Conservation (phyloP, 2,113 vertebrate species). For the Smithornis capensis region DNA sequence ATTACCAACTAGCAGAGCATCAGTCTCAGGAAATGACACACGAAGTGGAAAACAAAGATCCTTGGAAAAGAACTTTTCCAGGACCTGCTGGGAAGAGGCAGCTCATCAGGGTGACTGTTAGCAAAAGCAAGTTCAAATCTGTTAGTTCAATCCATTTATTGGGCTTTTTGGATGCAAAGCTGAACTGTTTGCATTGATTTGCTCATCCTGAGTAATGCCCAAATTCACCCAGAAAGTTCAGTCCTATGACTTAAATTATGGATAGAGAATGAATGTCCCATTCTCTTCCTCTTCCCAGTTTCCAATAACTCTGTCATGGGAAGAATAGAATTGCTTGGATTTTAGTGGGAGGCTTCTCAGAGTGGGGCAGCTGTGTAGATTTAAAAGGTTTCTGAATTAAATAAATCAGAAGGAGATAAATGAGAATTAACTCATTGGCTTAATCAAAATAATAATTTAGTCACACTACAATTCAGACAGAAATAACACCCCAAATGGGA, state of each 20-base stretch:
- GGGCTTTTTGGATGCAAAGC: not conserved
- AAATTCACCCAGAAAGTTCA: not conserved
- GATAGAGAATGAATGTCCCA: not conserved
- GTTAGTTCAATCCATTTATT: not conserved
- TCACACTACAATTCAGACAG: not conserved
- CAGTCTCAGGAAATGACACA: not conserved
- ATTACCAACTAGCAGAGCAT: not conserved
- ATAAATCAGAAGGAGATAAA: not conserved
- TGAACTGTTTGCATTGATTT: not conserved
- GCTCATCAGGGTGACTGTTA: not conserved
- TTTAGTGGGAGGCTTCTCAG: not conserved
- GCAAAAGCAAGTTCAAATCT: not conserved
- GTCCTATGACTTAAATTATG: not conserved
- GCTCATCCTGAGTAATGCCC: not conserved
- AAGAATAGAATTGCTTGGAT: not conserved
- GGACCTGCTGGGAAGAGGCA: not conserved
- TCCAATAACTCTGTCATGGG: not conserved
- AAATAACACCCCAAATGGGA: not conserved
- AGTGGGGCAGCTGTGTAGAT: not conserved
- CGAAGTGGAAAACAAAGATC: not conserved
- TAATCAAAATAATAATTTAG: constrained; percentile 37
- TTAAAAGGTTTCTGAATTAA: not conserved
- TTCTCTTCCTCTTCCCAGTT: not conserved
- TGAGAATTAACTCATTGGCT: not conserved
- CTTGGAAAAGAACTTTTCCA: not conserved